Conservation (phyloP, 2,113 vertebrate genomes). For the Erythrolamprus reginae region DNA sequence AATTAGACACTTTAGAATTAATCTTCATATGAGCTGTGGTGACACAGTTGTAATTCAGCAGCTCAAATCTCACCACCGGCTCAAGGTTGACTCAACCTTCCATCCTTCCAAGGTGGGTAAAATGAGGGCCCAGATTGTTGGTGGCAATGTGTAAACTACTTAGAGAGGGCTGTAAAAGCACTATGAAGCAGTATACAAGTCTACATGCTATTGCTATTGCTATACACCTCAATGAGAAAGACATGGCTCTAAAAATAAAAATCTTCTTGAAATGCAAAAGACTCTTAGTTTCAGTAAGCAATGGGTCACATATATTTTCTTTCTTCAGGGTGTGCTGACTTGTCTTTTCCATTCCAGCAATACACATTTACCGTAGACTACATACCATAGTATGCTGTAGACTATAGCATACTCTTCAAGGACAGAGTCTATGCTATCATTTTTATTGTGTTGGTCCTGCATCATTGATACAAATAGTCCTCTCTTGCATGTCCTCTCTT, state of each 20-base stretch:
- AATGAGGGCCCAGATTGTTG: too few relatives aligned
- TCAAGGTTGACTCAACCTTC: too few relatives aligned
- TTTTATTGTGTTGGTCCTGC: constrained; percentile 49
- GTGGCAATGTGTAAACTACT: too few relatives aligned
- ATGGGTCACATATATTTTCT: background rate
- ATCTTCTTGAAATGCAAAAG: background rate
- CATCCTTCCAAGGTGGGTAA: too few relatives aligned
- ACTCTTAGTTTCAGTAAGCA: background rate
- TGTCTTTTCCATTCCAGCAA: constrained; percentile 49
- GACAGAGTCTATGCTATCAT: constrained; percentile 29
- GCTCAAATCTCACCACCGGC: too few relatives aligned
- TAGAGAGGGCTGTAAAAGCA: too few relatives aligned
- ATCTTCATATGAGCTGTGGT: too few relatives aligned
- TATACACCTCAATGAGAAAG: background rate
- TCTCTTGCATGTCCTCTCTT: constrained; percentile 56
- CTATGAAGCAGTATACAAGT: too few relatives aligned
- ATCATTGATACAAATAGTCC: constrained; percentile 45
- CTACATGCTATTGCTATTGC: too few relatives aligned
- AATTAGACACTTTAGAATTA: background rate
- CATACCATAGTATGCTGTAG: too few relatives aligned
- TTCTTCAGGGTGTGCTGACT: background rate
- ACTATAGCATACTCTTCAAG: background rate
- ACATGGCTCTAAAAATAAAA: background rate
- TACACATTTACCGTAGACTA: constrained; percentile 52
- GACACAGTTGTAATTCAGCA: too few relatives aligned